These are phyloP conservation scores for Chironomus tentans DNA, from an alignment of 2,888 invertebrate species.

Conservation along the genomic window DNA sequence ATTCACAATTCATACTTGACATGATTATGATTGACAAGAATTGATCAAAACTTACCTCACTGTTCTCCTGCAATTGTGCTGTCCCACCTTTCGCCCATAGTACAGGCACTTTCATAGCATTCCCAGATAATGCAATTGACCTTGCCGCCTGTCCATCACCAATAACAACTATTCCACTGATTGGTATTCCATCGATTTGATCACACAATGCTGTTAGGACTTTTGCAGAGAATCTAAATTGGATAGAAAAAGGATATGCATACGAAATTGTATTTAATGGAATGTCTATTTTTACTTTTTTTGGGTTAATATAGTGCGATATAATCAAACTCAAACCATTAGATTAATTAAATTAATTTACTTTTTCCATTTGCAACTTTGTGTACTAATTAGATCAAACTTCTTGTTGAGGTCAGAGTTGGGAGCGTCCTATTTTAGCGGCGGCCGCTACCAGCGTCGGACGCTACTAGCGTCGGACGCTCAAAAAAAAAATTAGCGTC, in stretches of 20 bases:
- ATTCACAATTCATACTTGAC: background rate
- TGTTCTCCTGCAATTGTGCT: constrained; percentile 32
- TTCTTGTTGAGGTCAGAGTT: too few species aligned
- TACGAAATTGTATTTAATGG: background rate
- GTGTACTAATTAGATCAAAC: too few species aligned
- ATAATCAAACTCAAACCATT: too few species aligned
- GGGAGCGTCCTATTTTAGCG: too few species aligned
- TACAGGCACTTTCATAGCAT: constrained; percentile 34
- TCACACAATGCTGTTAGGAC: constrained; percentile 33
- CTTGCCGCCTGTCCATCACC: constrained; percentile 35
- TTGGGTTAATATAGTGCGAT: too few species aligned
- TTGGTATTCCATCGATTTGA: constrained; percentile 32
- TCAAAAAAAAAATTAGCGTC: too few species aligned
- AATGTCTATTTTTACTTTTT: too few species aligned
- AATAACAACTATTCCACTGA: constrained; percentile 33
- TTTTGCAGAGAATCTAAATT: constrained; percentile 32
- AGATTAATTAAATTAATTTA: background rate
- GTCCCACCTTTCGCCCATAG: constrained; percentile 34
- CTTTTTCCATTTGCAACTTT: background rate
- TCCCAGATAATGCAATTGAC: constrained; percentile 33
- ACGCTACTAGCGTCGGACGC: too few species aligned
- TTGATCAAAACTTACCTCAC: constrained; percentile 31
- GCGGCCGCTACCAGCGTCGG: too few species aligned
- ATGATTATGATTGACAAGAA: background rate
- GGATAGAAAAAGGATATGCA: background rate